These are phyloP conservation scores for Sphecodes monilicornis DNA, from an alignment of 2,888 invertebrate species.

Conservation along the genomic window DNA sequence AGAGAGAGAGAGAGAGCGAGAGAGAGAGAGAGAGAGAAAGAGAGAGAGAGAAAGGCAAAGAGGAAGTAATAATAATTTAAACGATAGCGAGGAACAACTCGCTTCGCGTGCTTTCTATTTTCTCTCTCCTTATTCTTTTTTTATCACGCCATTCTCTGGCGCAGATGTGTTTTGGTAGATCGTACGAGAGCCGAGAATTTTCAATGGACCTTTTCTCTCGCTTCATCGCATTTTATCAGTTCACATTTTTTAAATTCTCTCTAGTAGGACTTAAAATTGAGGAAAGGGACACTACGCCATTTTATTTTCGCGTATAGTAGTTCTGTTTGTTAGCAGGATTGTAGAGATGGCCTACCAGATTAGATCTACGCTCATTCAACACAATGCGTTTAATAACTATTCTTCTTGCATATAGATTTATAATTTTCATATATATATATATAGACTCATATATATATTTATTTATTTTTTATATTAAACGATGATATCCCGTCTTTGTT, in stretches of 20 bases:
- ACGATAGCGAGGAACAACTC: constrained; percentile 36
- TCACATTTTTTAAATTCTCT: neutral
- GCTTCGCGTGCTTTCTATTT: constrained; percentile 18
- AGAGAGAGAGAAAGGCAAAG: constrained; percentile 8
- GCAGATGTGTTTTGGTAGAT: constrained; percentile 55
- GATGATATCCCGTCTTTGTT: constrained; percentile 80
- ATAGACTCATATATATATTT: constrained; percentile 51
- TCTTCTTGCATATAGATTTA: constrained; percentile 60
- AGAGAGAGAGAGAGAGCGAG: neutral
- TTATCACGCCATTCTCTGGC: constrained; percentile 38
- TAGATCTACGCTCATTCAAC: constrained; percentile 61
- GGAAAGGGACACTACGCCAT: constrained; percentile 51
- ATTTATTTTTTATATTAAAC: constrained; percentile 79
- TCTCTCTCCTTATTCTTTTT: constrained; percentile 5
- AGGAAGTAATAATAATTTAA: constrained; percentile 49
- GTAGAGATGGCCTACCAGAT: constrained; percentile 47
- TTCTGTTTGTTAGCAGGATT: constrained; percentile 19
- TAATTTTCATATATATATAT: constrained; percentile 61
- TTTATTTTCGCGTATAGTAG: neutral
- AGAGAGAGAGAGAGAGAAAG: neutral
- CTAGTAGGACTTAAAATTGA: constrained; percentile 39
- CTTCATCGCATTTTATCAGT: neutral
- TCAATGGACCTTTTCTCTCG: constrained; percentile 5
- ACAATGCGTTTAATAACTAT: constrained; percentile 62
- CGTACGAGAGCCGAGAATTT: constrained; percentile 38